Base-by-base conservation (phyloP, 2,888 invertebrate species). In the Eristalis arbustorum region DNA sequence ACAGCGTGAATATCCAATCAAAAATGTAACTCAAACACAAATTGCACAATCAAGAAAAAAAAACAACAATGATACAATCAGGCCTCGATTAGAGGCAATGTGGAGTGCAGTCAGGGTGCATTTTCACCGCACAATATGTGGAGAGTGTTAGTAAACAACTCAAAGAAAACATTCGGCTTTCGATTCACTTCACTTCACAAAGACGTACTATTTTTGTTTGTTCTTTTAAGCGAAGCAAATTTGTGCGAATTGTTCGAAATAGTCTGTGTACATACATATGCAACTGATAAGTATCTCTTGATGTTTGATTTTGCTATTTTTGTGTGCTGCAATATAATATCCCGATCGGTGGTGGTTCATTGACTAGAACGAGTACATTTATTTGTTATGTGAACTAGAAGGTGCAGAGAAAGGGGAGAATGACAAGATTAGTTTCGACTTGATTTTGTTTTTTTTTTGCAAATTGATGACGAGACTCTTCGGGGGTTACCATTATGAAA, bases 91-190 rank as follows among this genome's bases (percentile, higher is more conserved):
- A 68, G 56, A 66, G 68, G 68, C 59, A 40, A 23, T 64, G 49
- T n/a, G 62, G 28, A 25, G 11, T 13, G 37, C 67, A 8, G 57
- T 28, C 62, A 22, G 56, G 61, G 68, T 81, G n/a, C 67, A 63
- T 75, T 80, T 40, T 22, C 67, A 57, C 28, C 37, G 6, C 8
- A 23, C 34, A 79, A 40, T 72, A 25, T 25, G 25, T 25, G n/a
- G n/a, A 59, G 34, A 72, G 76, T 84, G 84, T 84, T 84, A 80
- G 72, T 84, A 84, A 84, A 84, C 76, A 80, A 80, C 79, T 79
- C 67, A 68, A 67, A 31, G 34, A 71, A 67, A 28, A 64, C 28
- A n/a, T 56, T 71, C 31, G 25, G 37, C 22, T 37, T 37, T 37
- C 37, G 22, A 23, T 8, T 31, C 8, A 10, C 6, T 6, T 23